Evolutionary conservation across 2,797 vertebrate species (phyloP).

Genomic region (Syndactyla subalaris): DNA sequence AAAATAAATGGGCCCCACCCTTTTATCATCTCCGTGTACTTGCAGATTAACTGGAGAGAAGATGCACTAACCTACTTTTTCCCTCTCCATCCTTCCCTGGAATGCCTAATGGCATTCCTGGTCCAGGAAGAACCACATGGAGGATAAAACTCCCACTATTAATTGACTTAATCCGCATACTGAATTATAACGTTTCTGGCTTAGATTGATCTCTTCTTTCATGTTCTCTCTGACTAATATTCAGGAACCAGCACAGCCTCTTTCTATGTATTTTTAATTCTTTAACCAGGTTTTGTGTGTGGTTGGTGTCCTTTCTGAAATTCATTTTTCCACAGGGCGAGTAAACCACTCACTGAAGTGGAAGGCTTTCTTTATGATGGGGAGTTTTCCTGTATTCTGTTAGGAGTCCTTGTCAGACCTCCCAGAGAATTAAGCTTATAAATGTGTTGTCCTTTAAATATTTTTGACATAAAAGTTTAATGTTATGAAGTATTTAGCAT

Average conservation of each 20-base stretch:
- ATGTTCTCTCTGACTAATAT: neutral
- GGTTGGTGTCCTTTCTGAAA: neutral
- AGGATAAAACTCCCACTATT: accelerated
- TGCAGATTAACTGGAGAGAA: neutral
- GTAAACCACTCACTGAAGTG: neutral
- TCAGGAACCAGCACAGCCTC: neutral
- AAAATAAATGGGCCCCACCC: neutral
- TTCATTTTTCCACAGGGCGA: neutral
- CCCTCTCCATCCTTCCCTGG: neutral
- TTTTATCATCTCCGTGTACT: neutral
- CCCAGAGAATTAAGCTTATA: neutral
- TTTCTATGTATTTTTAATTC: neutral
- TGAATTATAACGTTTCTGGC: neutral
- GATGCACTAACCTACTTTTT: neutral
- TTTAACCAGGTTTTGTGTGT: neutral
- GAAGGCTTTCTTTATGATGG: neutral
- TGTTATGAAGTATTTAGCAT: neutral
- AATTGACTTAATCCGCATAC: neutral
- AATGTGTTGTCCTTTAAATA: neutral
- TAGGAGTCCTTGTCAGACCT: neutral
- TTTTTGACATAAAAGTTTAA: neutral
- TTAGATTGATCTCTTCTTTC: neutral
- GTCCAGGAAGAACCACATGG: neutral
- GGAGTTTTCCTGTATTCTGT: neutral
- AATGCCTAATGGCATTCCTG: neutral